These are phyloP conservation scores for Clitarchus hookeri DNA, from an alignment of 2,888 invertebrate genomes.

Conservation along the genomic window DNA sequence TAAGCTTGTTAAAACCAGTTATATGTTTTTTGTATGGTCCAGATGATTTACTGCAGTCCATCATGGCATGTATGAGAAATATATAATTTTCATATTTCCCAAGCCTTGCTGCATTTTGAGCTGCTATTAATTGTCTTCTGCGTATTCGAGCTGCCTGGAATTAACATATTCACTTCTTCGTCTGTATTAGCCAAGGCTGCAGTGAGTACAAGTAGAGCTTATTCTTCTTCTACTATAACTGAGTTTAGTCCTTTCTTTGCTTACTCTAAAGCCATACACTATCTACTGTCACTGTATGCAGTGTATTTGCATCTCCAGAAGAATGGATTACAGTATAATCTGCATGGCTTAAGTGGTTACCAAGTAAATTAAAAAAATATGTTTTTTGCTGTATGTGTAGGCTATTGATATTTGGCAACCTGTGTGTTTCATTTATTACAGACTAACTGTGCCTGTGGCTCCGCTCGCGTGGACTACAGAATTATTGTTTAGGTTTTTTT, in stretches of 20 bases:
- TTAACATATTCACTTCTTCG: slow-evolving; percentile 19
- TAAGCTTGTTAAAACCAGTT: slow-evolving; percentile 18
- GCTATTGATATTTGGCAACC: too few species aligned
- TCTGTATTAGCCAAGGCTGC: slow-evolving; percentile 10
- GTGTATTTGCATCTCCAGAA: neutral
- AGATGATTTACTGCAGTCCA: too few species aligned
- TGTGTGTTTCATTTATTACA: too few species aligned
- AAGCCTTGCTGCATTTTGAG: neutral
- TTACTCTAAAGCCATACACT: neutral
- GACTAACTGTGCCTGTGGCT: too few species aligned
- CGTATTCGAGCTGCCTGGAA: neutral
- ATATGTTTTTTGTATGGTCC: slow-evolving; percentile 16
- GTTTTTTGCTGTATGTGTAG: too few species aligned
- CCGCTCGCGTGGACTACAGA: too few species aligned
- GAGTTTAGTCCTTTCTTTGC: slow-evolving; percentile 9
- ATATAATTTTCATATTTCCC: neutral
- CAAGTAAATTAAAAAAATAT: neutral
- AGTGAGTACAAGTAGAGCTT: neutral
- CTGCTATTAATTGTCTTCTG: slow-evolving; percentile 5
- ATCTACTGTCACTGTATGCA: neutral
- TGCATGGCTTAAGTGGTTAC: slow-evolving; percentile 1
- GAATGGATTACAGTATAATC: slow-evolving; percentile 1
- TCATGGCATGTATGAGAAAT: neutral
- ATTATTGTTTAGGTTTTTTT: too few species aligned
- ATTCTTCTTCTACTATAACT: neutral